Conservation (phyloP, 53 echinoderm and acorn worm species). For the Holothuria leucospilota region DNA sequence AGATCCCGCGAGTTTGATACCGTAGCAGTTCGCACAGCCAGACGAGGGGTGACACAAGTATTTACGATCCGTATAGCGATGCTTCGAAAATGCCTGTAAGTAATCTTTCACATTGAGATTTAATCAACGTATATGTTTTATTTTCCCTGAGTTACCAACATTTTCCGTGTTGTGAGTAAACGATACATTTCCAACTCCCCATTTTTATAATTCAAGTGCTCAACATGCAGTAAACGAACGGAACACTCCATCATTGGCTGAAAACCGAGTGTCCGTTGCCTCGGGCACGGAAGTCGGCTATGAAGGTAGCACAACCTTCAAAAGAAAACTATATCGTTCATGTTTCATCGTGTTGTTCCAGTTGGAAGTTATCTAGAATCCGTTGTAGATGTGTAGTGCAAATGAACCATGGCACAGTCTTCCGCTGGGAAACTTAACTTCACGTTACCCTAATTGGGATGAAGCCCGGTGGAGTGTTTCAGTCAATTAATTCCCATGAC, state of each 20-base stretch:
- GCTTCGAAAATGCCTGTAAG: too few relatives aligned
- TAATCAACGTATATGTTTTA: too few relatives aligned
- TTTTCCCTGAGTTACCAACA: too few relatives aligned
- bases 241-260: slow-evolving; percentile 27
- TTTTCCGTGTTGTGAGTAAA: not conserved
- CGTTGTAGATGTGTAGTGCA: not conserved
- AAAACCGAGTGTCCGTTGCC: slow-evolving; percentile 17
- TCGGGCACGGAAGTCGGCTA: slow-evolving; percentile 15
- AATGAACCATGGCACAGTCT: slow-evolving; percentile 9
- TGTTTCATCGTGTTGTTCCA: slow-evolving; percentile 10
- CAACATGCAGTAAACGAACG: not conserved
- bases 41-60: too few relatives aligned
- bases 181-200: not conserved
- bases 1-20: too few relatives aligned
- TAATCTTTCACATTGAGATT: too few relatives aligned
- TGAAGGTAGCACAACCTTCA: not conserved
- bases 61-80: too few relatives aligned
- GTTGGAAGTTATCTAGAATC: slow-evolving; percentile 22
- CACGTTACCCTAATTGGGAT: not conserved
- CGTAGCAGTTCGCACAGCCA: too few relatives aligned
- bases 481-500: too few relatives aligned
- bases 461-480: not conserved
- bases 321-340: not conserved
- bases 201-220: not conserved
- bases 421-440: not conserved